Conservation (phyloP, 2,797 vertebrate species). For the Galaxias olidus region DNA sequence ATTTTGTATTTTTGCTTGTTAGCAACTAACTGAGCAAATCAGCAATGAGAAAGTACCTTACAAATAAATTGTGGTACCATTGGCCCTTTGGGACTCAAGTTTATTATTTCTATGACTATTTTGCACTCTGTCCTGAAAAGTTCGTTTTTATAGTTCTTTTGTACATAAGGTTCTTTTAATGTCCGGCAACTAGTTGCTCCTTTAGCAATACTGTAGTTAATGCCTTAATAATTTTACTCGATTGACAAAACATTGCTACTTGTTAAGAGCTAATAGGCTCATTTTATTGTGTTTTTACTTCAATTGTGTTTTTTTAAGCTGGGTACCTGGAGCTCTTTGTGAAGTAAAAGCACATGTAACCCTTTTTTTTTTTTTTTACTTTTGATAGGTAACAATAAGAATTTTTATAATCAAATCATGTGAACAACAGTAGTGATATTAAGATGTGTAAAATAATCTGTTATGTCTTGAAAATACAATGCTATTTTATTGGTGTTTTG, state of each 20-base stretch:
- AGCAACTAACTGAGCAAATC: conserved; percentile 58
- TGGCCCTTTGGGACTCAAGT: conserved; percentile 48
- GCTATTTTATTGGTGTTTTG: conserved; percentile 56
- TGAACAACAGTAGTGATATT: conserved; percentile 65
- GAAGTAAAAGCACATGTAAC: conserved; percentile 43
- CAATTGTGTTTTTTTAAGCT: conserved; percentile 53
- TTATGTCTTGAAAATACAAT: conserved; percentile 58
- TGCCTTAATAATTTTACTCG: conserved; percentile 71
- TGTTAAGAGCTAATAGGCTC: conserved; percentile 45
- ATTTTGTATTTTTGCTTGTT: conserved; percentile 69
- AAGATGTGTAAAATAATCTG: conserved; percentile 58
- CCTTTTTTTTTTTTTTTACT: conserved; percentile 60
- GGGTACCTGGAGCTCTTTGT: conserved; percentile 44
- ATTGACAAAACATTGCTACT: conserved; percentile 41
- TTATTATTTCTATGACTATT: conserved; percentile 60
- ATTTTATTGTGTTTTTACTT: conserved; percentile 52
- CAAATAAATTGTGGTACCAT: conserved; percentile 51
- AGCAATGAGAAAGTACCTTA: conserved; percentile 42
- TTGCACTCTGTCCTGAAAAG: conserved; percentile 67
- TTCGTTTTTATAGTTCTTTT: conserved; percentile 34
- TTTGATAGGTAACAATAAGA: conserved; percentile 62
- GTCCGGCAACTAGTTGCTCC: conserved; percentile 58
- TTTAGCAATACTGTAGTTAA: conserved; percentile 75
- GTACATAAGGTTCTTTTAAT: conserved; percentile 41
- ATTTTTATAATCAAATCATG: conserved; percentile 55